These are phyloP conservation scores for Sinodicranocentrus sp. DNA, from an alignment of 2,888 invertebrate genomes.

Conservation along the genomic window DNA sequence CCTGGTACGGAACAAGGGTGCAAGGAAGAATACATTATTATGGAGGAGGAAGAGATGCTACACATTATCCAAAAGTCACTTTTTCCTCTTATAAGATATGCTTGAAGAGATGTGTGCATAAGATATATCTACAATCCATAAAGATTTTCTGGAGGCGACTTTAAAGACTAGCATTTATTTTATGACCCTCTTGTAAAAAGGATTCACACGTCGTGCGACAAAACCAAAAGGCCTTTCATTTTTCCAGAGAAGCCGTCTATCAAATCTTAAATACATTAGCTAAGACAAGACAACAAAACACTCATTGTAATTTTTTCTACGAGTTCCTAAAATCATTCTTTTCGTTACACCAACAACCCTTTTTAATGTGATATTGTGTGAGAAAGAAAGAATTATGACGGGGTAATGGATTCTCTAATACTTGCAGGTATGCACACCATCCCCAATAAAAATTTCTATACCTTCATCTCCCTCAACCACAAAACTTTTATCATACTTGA, in stretches of 20 bases:
- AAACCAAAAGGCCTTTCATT: slow-evolving; percentile 59
- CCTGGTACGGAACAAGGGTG: too few relatives aligned
- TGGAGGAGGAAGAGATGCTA: too few relatives aligned
- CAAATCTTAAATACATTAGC: slow-evolving; percentile 48
- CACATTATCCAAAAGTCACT: too few relatives aligned
- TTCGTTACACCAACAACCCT: slow-evolving; percentile 1
- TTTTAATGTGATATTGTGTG: slow-evolving; percentile 18
- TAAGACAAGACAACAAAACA: slow-evolving; percentile 34
- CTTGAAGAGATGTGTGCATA: not conserved
- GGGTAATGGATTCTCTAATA: not conserved
- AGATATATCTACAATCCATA: not conserved
- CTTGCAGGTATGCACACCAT: too few relatives aligned
- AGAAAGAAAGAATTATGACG: slow-evolving; percentile 8
- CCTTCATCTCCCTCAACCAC: too few relatives aligned
- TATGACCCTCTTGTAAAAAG: slow-evolving; percentile 71
- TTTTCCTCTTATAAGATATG: too few relatives aligned
- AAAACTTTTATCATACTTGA: too few relatives aligned
- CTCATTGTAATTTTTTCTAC: slow-evolving; percentile 12
- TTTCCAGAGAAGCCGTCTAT: slow-evolving; percentile 47
- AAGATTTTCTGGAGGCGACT: not conserved
- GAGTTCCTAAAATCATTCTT: not conserved
- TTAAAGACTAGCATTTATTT: slow-evolving; percentile 22
- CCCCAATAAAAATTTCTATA: too few relatives aligned
- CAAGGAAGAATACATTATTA: too few relatives aligned
- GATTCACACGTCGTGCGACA: slow-evolving; percentile 76